Evolutionary conservation across 2,888 invertebrate genomes (phyloP).

Genomic region (Patella ulyssiponensis): DNA sequence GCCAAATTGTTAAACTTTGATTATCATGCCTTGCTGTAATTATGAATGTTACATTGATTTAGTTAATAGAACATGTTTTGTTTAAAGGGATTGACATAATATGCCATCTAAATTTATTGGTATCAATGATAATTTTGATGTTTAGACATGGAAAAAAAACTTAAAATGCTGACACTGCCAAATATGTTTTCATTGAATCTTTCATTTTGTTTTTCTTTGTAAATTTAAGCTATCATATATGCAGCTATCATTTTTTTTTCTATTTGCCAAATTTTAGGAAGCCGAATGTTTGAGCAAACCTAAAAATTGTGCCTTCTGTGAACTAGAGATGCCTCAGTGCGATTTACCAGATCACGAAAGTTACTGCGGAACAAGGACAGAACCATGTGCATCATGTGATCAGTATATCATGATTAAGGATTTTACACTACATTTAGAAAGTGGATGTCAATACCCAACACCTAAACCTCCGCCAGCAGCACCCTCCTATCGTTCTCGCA

Average conservation of each 20-base stretch:
- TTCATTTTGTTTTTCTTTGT: no score
- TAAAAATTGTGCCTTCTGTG: constrained; percentile 79
- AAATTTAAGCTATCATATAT: no score
- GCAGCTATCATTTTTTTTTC: background rate
- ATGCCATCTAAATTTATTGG: no score
- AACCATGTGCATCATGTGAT: constrained; percentile 80
- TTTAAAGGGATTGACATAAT: no score
- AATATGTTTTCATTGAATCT: no score
- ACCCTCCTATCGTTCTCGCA: background rate
- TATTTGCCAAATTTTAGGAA: constrained; percentile 67
- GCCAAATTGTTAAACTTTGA: background rate
- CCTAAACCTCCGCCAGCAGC: constrained; percentile 30
- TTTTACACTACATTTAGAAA: constrained; percentile 78
- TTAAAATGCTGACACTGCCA: no score
- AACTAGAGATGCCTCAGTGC: constrained; percentile 78
- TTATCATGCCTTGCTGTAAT: no score
- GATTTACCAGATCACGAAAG: constrained; percentile 79
- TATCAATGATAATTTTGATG: no score
- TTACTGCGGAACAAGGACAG: constrained; percentile 82
- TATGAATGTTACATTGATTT: no score
- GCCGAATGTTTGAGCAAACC: constrained; percentile 77
- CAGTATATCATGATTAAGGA: constrained; percentile 82
- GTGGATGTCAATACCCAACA: constrained; percentile 55
- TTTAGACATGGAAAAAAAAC: no score
- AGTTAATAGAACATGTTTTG: no score